Evolutionary conservation across 1,140 invertebrate species (phyloP), one percentile per base, ranked within the genome.

Genomic region (Magallana ariakensis): DNA sequence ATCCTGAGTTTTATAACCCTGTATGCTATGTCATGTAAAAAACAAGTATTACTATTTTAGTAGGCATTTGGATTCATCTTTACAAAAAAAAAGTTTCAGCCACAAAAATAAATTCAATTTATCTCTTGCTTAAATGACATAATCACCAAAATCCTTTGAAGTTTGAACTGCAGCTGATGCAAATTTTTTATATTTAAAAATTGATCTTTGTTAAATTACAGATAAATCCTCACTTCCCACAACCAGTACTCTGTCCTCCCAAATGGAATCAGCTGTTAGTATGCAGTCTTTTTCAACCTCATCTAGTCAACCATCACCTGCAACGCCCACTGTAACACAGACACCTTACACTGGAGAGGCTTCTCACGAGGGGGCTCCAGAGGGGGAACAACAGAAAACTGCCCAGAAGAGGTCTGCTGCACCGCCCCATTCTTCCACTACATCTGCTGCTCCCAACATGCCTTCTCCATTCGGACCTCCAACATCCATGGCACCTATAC

Each of bases 231-330:
- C 66, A 75, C 22, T 75, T 75, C 66, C 66, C 11, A 9, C 66
- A 75, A 33, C 66, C 66, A 75, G 66, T 75, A 75, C 66, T 26
- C 22, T 13, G 15, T 22, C 66, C 66, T 75, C 22, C 66, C 66
- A 26, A 26, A 16, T 53, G 16, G 54, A 82, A 16, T n/a, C 46
- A 8, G 10, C 80, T 54, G 54, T 1, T 54, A 82, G 10, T 82
- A 54, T 55, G 80, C 46, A 82, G 54, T 82, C 80, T 16, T n/a
- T 54, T 26, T 26, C 80, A 82, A 82, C 46, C 15, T 16, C 54
- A 55, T 82, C 80, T 82, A 82, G 80, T 82, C 80, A 82, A 82
- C 80, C 80, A 82, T 55, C 46, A 53, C 80, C 15, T n/a, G 46
- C 80, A 55, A 53, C 13, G n/a, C 19, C 80, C n/a, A 82, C 33